These are phyloP conservation scores for Syngnathus acus DNA, from an alignment of 2,797 vertebrate species.

Conservation along the genomic window DNA sequence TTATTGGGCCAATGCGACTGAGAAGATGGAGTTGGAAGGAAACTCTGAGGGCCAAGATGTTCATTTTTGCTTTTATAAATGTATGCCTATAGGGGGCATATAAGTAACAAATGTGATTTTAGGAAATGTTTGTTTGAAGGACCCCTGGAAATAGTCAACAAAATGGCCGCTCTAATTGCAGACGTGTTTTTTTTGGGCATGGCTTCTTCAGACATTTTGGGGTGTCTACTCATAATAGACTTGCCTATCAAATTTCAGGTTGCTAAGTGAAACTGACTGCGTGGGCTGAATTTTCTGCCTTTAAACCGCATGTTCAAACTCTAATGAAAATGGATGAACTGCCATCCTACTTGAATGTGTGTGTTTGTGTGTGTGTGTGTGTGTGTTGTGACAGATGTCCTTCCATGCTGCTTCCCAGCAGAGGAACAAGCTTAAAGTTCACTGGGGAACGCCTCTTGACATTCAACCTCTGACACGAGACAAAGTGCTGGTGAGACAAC, in stretches of 20 bases:
- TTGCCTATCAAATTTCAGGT: not conserved
- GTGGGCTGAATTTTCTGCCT: not conserved
- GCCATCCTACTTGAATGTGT: slow-evolving; percentile 8
- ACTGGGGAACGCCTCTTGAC: slow-evolving; percentile 42
- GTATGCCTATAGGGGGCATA: no score
- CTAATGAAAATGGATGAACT: slow-evolving; percentile 3
- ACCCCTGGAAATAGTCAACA: not conserved
- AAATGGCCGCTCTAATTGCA: not conserved
- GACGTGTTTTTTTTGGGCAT: not conserved
- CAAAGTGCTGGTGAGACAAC: slow-evolving; percentile 27
- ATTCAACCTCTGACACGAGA: slow-evolving; percentile 46
- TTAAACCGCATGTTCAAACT: not conserved
- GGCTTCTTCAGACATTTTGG: not conserved
- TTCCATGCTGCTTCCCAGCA: slow-evolving; percentile 56
- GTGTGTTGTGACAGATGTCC: slow-evolving; percentile 63
- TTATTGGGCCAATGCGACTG: not conserved
- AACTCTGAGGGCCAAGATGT: no score
- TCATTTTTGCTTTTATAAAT: no score
- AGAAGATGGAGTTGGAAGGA: no score
- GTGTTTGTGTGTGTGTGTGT: slow-evolving; percentile 16
- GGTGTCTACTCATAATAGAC: not conserved
- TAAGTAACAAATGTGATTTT: no score
- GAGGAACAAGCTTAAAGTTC: slow-evolving; percentile 43
- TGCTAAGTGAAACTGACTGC: not conserved
- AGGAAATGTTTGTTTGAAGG: no score